Base-by-base conservation (phyloP, 2,888 invertebrate genomes). In the Agrochola circellaris region DNA sequence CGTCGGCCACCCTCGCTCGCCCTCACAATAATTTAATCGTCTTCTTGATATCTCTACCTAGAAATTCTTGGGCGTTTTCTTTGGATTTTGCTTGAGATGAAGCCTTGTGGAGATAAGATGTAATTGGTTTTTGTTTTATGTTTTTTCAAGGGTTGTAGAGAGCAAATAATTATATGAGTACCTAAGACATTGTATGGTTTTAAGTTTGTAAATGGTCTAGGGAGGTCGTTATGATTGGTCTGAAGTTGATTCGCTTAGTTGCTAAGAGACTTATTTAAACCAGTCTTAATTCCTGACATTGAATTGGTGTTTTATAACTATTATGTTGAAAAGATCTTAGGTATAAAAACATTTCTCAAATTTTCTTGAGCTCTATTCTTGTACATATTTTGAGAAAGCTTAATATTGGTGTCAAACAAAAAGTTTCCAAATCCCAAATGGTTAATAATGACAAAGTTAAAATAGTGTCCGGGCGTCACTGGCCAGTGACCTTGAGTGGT, bases 401-500 rank as follows among this genome's bases (percentile, higher is more conserved):
- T 30, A 5, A 72, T 38, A 30, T 48, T 62, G 7, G 13, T 62
- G 60, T 79, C 75, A 77, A 79, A 80, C 73, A 58, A 72, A 73
- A 77, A 79, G 60, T 62, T 72, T 58, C 75, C 20, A 82, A 84
- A 81, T 77, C 86, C 89, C 81, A 87, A 90, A 90, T 88, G 87
- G 88, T 89, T 88, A 89, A 88, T 88, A 90, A 90, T 92, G 91
- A 93, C 78, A 91, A 92, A 89, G 92, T 93, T 92, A 92, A 94
- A 94, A 92, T 94, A 93, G 91, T 94, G 93, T 92, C 93, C 90
- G 92, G 90, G 93, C 90, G 88, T 83, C 88, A 90, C 92, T 96
- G 95, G 95, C 91, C 96, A 95, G 95, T 96, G 95, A 95, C 96
- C 96, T 96, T 93, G 93, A 92, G 88, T 90, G 89, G 85, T 89